A percentile compares a stretch with the other conserved stretches of the same genome.
These are phyloP conservation scores for Prunella fulvescens DNA, from an alignment of 2,113 vertebrate species.

Conservation along the genomic window DNA sequence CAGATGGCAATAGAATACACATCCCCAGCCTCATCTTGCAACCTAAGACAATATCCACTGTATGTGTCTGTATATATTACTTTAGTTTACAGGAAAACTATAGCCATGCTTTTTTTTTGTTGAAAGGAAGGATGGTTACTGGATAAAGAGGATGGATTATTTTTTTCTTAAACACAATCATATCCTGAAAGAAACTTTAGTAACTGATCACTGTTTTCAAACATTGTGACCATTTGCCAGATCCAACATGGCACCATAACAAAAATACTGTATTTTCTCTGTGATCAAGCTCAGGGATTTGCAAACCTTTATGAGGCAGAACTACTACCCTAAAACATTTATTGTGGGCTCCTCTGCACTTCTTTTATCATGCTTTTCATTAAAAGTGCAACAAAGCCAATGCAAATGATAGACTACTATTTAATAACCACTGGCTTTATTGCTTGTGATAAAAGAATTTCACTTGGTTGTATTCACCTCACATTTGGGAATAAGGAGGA, in stretches of 20 bases:
- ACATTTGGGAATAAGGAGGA: neutral
- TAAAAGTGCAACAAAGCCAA: neutral
- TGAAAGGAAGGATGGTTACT: neutral
- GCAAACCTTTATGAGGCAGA: neutral
- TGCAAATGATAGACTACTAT: neutral
- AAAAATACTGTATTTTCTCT: neutral
- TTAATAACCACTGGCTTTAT: neutral
- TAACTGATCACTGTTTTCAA: neutral
- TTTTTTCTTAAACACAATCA: neutral
- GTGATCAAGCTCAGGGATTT: neutral
- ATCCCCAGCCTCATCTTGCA: neutral
- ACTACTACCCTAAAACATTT: neutral
- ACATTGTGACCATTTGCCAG: neutral
- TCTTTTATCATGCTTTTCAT: neutral
- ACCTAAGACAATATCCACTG: rapidly evolving
- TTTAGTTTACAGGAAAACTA: neutral
- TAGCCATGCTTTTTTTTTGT: too few species aligned
- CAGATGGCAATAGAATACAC: neutral
- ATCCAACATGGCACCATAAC: neutral
- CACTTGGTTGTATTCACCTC: neutral
- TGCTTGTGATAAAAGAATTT: neutral
- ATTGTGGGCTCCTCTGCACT: neutral
- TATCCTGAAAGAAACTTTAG: neutral
- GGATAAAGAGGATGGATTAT: neutral
- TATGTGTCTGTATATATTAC: neutral